Conservation (phyloP, 2,888 invertebrate genomes). For the Euplexia lucipara region DNA sequence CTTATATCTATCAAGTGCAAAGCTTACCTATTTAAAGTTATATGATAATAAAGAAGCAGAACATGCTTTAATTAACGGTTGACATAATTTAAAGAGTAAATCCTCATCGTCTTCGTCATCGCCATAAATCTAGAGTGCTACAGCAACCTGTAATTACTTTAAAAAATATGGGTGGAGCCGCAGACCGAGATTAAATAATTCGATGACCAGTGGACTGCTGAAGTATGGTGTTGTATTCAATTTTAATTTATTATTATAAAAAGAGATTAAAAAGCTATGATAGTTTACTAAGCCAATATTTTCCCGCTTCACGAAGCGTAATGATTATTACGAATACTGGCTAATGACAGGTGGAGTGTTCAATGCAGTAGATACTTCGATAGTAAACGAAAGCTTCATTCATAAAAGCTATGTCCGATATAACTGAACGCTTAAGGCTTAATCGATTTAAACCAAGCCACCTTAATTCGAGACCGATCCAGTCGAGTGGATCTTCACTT, state of each 20-base stretch:
- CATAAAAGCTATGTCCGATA: slow-evolving; percentile 41
- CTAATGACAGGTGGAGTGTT: neutral
- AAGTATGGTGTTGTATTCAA: slow-evolving; percentile 13
- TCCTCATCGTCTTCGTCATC: slow-evolving; percentile 55
- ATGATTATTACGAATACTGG: slow-evolving; percentile 5
- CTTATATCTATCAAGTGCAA: neutral
- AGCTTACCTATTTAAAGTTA: neutral
- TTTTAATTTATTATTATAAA: slow-evolving; percentile 16
- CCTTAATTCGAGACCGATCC: slow-evolving; percentile 56
- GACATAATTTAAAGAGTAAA: slow-evolving; percentile 63
- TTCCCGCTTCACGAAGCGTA: neutral
- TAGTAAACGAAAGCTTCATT: slow-evolving; percentile 43
- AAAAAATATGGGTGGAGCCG: slow-evolving; percentile 58
- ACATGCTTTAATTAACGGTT: slow-evolving; percentile 27
- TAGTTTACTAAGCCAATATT: slow-evolving; percentile 4
- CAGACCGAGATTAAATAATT: slow-evolving; percentile 56
- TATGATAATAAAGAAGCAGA: slow-evolving; percentile 11
- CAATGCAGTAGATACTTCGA: neutral
- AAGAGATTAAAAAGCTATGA: neutral
- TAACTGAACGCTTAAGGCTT: slow-evolving; percentile 42
- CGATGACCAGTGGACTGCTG: slow-evolving; percentile 33
- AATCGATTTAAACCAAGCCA: slow-evolving; percentile 60
- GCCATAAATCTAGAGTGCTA: slow-evolving; percentile 57
- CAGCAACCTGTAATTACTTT: slow-evolving; percentile 56
- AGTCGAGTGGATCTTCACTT: slow-evolving; percentile 64